phyloP scores from a whole-genome alignment of 2,797 vertebrate species.

The Fratercula arctica region DNA sequence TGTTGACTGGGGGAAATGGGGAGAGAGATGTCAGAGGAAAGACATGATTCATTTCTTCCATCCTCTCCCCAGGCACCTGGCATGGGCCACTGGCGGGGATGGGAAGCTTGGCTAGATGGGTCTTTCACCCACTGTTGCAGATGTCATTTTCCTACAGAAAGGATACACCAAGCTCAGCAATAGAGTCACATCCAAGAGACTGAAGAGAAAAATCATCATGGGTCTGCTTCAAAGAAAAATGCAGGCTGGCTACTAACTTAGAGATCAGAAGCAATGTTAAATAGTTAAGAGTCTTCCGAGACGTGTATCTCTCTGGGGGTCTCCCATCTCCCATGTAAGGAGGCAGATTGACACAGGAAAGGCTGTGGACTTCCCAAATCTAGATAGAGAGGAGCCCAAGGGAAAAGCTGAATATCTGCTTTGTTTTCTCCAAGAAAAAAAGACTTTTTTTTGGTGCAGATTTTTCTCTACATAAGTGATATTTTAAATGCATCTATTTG shows the following conservation, averaged over 20 bases:
- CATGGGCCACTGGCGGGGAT: rapidly evolving
- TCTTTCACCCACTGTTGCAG: neutral
- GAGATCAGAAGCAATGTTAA: neutral
- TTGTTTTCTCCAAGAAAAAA: neutral
- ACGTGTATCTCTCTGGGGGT: neutral
- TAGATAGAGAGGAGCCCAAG: neutral
- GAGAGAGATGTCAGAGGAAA: neutral
- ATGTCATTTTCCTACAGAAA: neutral
- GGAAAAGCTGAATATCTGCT: neutral
- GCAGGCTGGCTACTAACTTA: neutral
- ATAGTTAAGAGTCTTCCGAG: neutral
- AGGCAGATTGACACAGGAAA: neutral
- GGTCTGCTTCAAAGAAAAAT: neutral
- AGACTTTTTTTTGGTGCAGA: neutral
- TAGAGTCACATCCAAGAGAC: neutral
- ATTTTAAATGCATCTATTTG: neutral
- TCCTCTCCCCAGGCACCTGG: neutral
- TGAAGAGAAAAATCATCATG: neutral
- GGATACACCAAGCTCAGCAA: neutral
- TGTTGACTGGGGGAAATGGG: neutral
- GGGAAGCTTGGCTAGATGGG: neutral
- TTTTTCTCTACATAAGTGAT: neutral
- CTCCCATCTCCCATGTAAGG: neutral
- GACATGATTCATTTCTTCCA: neutral
- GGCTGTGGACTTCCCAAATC: neutral